Evolutionary conservation across 2,888 invertebrate species (phyloP).

Genomic region (Thumatha senex): DNA sequence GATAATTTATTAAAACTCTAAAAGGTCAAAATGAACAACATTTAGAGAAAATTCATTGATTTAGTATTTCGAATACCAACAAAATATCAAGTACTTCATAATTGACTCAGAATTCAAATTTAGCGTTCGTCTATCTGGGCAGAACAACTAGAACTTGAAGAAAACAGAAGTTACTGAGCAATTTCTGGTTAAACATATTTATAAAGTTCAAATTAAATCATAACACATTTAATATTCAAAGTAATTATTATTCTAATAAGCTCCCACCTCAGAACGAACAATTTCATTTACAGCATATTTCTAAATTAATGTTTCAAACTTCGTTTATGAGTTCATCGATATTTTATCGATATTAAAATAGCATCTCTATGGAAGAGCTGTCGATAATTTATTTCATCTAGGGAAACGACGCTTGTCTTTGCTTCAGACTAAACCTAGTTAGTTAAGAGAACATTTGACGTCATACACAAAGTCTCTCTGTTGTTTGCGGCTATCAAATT

Average conservation of each 20-base stretch:
- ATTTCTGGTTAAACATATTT: neutral
- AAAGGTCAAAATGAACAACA: too few species aligned
- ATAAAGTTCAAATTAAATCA: neutral
- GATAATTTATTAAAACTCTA: too few species aligned
- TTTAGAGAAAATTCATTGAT: too few species aligned
- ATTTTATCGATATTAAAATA: slow-evolving; percentile 39
- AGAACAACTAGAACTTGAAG: neutral
- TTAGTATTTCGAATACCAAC: too few species aligned
- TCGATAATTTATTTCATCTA: slow-evolving; percentile 49
- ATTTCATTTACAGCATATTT: slow-evolving; percentile 39
- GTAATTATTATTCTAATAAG: slow-evolving; percentile 5
- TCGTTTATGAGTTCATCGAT: slow-evolving; percentile 32
- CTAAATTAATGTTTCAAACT: slow-evolving; percentile 37
- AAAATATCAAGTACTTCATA: too few species aligned
- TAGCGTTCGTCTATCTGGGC: neutral
- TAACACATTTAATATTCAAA: slow-evolving; percentile 4
- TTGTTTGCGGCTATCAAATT: slow-evolving; percentile 53
- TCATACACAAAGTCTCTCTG: slow-evolving; percentile 46
- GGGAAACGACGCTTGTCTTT: slow-evolving; percentile 44
- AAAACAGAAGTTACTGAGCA: neutral
- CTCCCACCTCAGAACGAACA: slow-evolving; percentile 7
- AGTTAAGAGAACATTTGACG: slow-evolving; percentile 47
- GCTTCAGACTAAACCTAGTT: slow-evolving; percentile 55
- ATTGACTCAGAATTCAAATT: too few species aligned
- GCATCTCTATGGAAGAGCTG: slow-evolving; percentile 32